Conservation (phyloP, 2,888 invertebrate species). For the Agriopis aurantiaria region DNA sequence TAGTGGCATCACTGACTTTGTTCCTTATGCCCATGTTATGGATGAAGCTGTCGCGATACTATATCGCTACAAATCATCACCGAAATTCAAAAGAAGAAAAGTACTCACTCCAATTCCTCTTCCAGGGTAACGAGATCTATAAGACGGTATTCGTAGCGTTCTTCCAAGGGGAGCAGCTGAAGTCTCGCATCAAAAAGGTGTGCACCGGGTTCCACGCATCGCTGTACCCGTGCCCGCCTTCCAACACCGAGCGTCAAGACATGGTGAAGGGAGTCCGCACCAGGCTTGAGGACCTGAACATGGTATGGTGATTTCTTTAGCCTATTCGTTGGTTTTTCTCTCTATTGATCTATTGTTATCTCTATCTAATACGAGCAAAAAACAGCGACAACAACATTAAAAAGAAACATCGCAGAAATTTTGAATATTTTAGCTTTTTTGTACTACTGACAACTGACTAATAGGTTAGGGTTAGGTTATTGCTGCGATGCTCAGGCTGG, state of each 20-base stretch:
- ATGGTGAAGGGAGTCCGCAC: conserved; percentile 97
- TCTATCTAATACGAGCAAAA: not conserved
- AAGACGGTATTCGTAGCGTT: conserved; percentile 96
- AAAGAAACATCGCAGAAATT: too few relatives aligned
- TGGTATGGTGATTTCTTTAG: conserved; percentile 78
- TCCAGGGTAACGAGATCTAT: conserved; percentile 93
- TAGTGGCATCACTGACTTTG: too few relatives aligned
- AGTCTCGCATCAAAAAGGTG: conserved; percentile 96
- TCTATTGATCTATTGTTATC: too few relatives aligned
- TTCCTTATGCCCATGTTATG: too few relatives aligned
- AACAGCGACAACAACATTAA: not conserved
- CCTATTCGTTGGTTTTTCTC: too few relatives aligned
- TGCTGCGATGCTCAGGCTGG: too few relatives aligned
- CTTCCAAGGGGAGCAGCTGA: conserved; percentile 97
- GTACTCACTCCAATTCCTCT: not conserved
- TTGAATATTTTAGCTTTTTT: too few relatives aligned
- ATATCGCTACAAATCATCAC: too few relatives aligned
- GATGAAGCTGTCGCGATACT: too few relatives aligned
- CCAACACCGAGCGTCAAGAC: conserved; percentile 93
- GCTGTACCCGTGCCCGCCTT: conserved; percentile 96
- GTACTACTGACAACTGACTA: too few relatives aligned
- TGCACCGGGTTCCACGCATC: conserved; percentile 97
- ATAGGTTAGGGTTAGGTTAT: too few relatives aligned
- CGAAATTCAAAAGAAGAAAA: too few relatives aligned
- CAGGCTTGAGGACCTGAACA: conserved; percentile 94